A percentile compares a stretch with the other conserved stretches of the same genome.
phyloP scores from a whole-genome alignment of 2,113 vertebrate species.

The Zosterops borbonicus region DNA sequence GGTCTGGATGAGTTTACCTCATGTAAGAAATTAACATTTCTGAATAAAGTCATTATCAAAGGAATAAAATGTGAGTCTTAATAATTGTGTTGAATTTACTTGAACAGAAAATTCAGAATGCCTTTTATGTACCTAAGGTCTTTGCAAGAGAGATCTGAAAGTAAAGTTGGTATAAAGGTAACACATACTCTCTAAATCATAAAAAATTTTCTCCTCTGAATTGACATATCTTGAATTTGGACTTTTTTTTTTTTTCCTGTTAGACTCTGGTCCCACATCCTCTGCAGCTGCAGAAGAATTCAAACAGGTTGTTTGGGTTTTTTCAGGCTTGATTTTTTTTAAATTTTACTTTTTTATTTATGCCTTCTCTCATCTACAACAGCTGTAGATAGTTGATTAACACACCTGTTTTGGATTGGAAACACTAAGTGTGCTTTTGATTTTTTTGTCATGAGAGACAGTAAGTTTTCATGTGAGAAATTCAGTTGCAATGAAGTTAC shows the following conservation, averaged over 20 bases:
- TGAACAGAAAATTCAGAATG: not conserved
- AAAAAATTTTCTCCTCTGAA: not conserved
- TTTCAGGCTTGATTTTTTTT: not conserved
- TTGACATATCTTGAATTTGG: not conserved
- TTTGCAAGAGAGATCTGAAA: not conserved
- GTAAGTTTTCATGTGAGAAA: not conserved
- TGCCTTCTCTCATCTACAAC: not conserved
- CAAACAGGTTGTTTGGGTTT: not conserved
- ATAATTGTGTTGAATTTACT: not conserved
- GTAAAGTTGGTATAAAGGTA: not conserved
- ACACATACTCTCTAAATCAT: not conserved
- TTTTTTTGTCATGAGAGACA: not conserved
- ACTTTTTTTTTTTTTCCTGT: not conserved
- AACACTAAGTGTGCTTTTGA: not conserved
- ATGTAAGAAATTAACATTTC: not conserved
- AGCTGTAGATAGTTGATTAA: conserved; percentile 2
- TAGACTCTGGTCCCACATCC: conserved; percentile 25
- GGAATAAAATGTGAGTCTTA: not conserved
- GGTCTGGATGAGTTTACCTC: not conserved
- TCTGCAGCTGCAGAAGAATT: conserved; percentile 41
- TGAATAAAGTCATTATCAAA: not conserved
- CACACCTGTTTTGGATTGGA: not conserved
- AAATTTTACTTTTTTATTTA: not conserved
- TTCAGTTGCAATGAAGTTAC: not conserved
- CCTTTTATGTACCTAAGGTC: not conserved